These are phyloP conservation scores for Plecturocebus donacophilus DNA, from an alignment of 2,113 vertebrate genomes.

Conservation along the genomic window DNA sequence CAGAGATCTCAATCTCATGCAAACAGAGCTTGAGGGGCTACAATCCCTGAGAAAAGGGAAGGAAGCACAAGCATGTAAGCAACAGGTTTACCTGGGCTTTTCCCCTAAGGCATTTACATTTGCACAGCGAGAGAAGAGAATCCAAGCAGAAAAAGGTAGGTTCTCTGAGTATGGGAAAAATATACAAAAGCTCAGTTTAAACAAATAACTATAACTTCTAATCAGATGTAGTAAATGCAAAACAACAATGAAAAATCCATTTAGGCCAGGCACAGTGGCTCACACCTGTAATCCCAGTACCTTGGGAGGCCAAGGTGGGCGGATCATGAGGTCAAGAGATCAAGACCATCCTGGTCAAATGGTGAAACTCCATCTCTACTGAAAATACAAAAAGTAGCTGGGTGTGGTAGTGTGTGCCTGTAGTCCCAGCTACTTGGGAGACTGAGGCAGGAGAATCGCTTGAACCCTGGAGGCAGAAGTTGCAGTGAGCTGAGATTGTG, in stretches of 20 bases:
- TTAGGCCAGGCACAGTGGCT: background rate
- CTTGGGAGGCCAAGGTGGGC: too few relatives aligned
- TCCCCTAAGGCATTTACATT: background rate
- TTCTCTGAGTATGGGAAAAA: background rate
- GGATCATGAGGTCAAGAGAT: too few relatives aligned
- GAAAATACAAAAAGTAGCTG: too few relatives aligned
- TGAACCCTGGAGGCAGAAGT: too few relatives aligned
- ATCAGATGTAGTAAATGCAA: background rate
- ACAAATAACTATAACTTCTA: background rate
- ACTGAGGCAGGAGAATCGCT: too few relatives aligned
- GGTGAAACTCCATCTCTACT: too few relatives aligned
- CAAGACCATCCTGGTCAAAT: too few relatives aligned
- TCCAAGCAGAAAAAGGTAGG: background rate
- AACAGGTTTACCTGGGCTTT: background rate
- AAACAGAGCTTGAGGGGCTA: background rate
- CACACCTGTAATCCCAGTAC: too few relatives aligned
- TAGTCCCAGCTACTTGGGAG: too few relatives aligned
- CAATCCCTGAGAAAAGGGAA: background rate
- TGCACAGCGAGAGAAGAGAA: background rate
- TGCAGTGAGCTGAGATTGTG: too few relatives aligned
- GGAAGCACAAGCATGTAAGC: background rate
- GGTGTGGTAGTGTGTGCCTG: too few relatives aligned
- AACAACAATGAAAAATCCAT: background rate
- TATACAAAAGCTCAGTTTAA: background rate
- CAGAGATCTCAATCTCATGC: background rate